Evolutionary conservation across 2,113 vertebrate species (phyloP).

Genomic region (Lanius ludovicianus): DNA sequence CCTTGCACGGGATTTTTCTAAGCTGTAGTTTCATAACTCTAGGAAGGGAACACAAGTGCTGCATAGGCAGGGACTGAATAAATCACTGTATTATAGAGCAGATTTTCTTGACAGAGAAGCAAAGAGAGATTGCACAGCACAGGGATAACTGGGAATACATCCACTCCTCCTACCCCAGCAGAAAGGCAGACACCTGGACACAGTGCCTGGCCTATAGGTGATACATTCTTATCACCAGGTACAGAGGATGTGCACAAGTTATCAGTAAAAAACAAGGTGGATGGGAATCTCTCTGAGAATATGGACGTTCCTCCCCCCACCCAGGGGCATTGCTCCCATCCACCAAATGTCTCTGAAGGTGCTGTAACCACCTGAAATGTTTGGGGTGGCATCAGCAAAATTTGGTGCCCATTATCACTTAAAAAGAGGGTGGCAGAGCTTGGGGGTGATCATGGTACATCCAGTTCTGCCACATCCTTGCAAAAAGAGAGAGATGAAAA

Average conservation of each 20-base stretch:
- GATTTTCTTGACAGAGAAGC: background rate
- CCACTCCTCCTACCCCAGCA: background rate
- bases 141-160: background rate
- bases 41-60: background rate
- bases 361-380: background rate
- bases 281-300: background rate
- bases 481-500: background rate
- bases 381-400: background rate
- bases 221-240: background rate
- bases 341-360: background rate
- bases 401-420: background rate
- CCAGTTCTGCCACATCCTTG: background rate
- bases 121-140: background rate
- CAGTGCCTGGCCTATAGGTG: background rate
- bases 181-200: background rate
- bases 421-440: background rate
- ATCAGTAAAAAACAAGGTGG: background rate
- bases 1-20: background rate
- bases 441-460: rapidly evolving
- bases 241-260: background rate
- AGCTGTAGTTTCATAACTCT: background rate
- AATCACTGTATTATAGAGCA: background rate
- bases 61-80: background rate
- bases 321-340: rapidly evolving
- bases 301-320: background rate